Evolutionary conservation across 2,113 vertebrate species (phyloP).

Genomic region (Psephotus haematonotus): DNA sequence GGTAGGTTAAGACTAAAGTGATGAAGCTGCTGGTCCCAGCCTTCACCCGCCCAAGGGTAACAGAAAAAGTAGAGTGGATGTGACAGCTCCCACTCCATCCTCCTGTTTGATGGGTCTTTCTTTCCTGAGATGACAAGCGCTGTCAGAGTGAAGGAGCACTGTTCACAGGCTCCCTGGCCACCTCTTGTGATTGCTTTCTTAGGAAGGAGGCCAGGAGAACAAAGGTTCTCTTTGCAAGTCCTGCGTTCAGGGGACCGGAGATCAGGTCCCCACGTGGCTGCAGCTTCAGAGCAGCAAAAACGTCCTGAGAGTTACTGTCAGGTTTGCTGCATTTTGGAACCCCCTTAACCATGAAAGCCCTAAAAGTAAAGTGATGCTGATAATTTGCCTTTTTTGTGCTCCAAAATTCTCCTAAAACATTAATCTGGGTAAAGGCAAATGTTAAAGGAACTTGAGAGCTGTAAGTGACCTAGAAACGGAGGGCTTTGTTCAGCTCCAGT

Average conservation of each 20-base stretch:
- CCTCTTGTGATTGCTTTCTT: neutral
- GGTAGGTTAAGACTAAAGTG: neutral
- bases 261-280: neutral
- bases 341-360: neutral
- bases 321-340: neutral
- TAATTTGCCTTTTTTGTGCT: neutral
- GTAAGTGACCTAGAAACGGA: slow-evolving; percentile 51
- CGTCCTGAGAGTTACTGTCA: slow-evolving; percentile 14
- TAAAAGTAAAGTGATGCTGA: slow-evolving; percentile 16
- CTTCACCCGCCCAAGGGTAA: slow-evolving; percentile 13
- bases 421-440: neutral
- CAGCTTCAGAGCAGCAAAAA: neutral
- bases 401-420: neutral
- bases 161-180: neutral
- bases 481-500: neutral
- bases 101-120: neutral
- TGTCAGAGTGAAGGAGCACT: neutral
- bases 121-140: neutral
- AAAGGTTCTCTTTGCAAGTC: neutral
- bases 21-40: neutral
- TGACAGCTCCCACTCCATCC: slow-evolving; percentile 22
- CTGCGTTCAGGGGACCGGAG: neutral
- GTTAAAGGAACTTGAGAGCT: neutral
- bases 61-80: neutral
- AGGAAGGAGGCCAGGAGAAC: neutral